phyloP scores from a whole-genome alignment of 2,113 vertebrate genomes.

The Nyctereutes procyonoides region DNA sequence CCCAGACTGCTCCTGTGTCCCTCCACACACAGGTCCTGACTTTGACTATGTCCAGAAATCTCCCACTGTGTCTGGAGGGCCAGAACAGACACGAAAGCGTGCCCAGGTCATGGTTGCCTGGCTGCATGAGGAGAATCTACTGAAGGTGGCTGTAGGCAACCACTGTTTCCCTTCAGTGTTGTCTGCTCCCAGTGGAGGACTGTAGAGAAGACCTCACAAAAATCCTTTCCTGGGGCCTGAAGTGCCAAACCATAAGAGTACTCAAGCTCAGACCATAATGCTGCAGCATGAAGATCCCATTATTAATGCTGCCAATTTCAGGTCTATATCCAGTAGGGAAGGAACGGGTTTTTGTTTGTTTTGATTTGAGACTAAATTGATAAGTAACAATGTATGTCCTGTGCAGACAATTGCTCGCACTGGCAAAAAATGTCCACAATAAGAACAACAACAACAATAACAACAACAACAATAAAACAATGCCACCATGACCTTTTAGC shows the following conservation, averaged over 20 bases:
- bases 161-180: not conserved
- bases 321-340: not conserved
- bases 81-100: not conserved
- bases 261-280: not conserved
- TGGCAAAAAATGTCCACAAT: constrained; percentile 10
- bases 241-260: not conserved
- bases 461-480: constrained; percentile 7
- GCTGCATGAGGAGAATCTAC: not conserved
- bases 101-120: not conserved
- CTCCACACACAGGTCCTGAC: not conserved
- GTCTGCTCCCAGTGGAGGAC: not conserved
- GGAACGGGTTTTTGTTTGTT: not conserved
- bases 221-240: not conserved
- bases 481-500: not conserved
- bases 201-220: not conserved
- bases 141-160: not conserved
- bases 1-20: not conserved
- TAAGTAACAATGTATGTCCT: not conserved
- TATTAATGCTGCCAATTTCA: not conserved
- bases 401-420: constrained; percentile 2
- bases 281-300: not conserved
- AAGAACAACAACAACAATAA: constrained; percentile 65
- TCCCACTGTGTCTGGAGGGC: not conserved
- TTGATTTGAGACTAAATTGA: not conserved
- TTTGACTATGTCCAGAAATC: not conserved